These are phyloP conservation scores for Reticulitermes lucifugus DNA, from an alignment of 2,888 invertebrate genomes.

Conservation along the genomic window DNA sequence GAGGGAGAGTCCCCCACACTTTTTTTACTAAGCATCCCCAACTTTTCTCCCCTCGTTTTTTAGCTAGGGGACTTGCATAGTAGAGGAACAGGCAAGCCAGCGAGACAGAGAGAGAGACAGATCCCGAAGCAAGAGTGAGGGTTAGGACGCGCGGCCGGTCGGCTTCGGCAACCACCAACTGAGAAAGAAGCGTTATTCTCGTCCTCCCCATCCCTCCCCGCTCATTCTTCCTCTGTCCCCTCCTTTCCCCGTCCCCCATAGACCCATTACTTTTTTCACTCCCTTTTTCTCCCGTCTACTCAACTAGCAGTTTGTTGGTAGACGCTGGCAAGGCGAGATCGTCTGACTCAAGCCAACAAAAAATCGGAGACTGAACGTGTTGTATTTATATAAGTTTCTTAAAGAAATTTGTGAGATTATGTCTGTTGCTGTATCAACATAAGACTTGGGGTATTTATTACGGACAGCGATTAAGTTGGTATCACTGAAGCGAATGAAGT, in stretches of 20 bases:
- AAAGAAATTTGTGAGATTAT: background rate
- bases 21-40: conserved; percentile 42
- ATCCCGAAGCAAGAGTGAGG: conserved; percentile 3
- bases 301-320: conserved; percentile 43
- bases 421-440: background rate
- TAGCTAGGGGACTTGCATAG: conserved; percentile 46
- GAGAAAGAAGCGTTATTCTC: conserved; percentile 51
- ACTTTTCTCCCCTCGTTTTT: conserved; percentile 41
- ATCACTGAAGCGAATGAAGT: background rate
- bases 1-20: conserved; percentile 32
- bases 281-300: conserved; percentile 47
- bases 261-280: conserved; percentile 39
- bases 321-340: conserved; percentile 35
- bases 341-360: conserved; percentile 8
- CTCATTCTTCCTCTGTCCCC: conserved; percentile 31
- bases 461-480: background rate
- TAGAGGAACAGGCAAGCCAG: conserved; percentile 30
- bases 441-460: background rate
- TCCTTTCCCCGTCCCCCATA: conserved; percentile 13
- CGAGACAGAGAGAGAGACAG: background rate
- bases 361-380: conserved; percentile 3
- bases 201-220: conserved; percentile 43
- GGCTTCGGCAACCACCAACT: conserved; percentile 43
- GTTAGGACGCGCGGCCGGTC: conserved; percentile 1
- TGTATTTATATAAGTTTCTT: background rate